These are phyloP conservation scores for Lethenteron camtschaticum DNA, from an alignment of 2,113 vertebrate genomes.

Conservation along the genomic window DNA sequence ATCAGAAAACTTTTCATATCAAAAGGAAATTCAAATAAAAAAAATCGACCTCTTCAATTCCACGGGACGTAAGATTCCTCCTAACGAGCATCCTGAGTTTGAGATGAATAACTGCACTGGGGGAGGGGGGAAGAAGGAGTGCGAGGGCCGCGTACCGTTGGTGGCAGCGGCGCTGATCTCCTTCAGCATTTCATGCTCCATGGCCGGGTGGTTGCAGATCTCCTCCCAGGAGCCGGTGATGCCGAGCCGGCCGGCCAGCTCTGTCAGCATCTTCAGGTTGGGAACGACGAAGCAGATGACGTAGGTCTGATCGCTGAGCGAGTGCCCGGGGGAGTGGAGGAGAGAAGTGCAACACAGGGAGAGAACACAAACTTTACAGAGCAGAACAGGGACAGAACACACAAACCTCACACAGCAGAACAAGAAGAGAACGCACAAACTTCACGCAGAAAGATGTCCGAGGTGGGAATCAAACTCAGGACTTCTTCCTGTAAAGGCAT, in stretches of 20 bases:
- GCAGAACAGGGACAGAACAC: slow-evolving; percentile 6
- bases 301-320: slow-evolving; percentile 60
- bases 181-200: slow-evolving; percentile 63
- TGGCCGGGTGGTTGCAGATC: slow-evolving; percentile 59
- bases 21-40: too few relatives aligned
- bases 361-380: background rate
- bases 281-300: slow-evolving; percentile 96
- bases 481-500: background rate
- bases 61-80: too few relatives aligned
- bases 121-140: background rate
- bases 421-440: slow-evolving; percentile 4
- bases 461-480: background rate
- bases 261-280: slow-evolving; percentile 59
- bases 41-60: too few relatives aligned
- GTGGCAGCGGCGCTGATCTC: slow-evolving; percentile 55
- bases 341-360: too few relatives aligned
- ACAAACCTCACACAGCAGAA: slow-evolving; percentile 4
- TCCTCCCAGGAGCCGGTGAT: slow-evolving; percentile 50
- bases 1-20: too few relatives aligned
- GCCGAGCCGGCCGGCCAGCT: slow-evolving; percentile 46
- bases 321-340: too few relatives aligned
- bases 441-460: background rate
- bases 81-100: too few relatives aligned
- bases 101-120: background rate
- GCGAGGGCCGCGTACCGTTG: background rate